These are phyloP conservation scores for Hippocampus barbouri DNA, from an alignment of 2,113 vertebrate genomes.

Conservation along the genomic window DNA sequence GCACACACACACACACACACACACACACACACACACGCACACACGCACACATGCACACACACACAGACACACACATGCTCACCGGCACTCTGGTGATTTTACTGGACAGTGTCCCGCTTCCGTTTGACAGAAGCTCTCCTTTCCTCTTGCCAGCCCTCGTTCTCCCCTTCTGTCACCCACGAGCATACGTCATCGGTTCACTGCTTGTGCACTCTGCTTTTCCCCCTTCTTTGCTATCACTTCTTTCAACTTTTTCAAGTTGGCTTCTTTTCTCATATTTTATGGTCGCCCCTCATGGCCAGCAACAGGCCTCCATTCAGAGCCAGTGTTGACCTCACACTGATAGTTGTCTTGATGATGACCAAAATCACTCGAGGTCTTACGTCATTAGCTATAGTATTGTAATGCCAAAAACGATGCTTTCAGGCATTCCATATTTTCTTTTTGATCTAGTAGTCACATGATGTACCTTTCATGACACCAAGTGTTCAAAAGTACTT, in stretches of 20 bases:
- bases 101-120: conserved; percentile 64
- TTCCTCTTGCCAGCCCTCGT: conserved; percentile 38
- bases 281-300: conserved; percentile 5
- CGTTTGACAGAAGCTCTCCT: conserved; percentile 64
- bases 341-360: background rate
- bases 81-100: conserved; percentile 37
- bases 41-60: background rate
- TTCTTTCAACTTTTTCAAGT: background rate
- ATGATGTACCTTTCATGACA: no score
- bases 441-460: no score
- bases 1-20: conserved; percentile 11
- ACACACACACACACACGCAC: conserved; percentile 13
- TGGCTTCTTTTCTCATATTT: background rate
- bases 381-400: no score
- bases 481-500: no score
- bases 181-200: conserved; percentile 9
- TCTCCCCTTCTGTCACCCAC: conserved; percentile 35
- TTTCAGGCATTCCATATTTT: no score
- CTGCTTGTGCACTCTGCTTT: conserved; percentile 10
- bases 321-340: conserved; percentile 28
- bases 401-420: no score
- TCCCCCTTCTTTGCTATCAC: background rate
- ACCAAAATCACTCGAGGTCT: no score
- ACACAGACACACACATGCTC: no score
- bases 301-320: conserved; percentile 22